These are phyloP conservation scores for Patiria miniata DNA, from an alignment of 35 echinoderm and acorn worm genomes.

Conservation along the genomic window DNA sequence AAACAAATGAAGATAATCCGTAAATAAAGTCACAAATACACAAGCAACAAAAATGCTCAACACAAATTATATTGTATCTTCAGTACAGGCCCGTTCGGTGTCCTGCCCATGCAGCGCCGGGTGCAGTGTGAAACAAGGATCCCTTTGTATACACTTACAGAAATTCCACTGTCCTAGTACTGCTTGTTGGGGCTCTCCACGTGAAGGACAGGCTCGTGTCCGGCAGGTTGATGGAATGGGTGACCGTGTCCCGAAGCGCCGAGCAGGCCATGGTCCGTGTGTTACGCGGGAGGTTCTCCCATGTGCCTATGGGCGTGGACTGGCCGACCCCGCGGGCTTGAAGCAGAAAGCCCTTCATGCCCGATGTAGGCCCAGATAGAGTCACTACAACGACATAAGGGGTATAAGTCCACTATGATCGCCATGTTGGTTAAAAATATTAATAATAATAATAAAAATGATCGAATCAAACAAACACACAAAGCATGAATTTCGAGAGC, in stretches of 20 bases:
- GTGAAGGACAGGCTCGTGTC: not conserved
- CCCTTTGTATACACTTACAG: not conserved
- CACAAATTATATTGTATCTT: too few species aligned
- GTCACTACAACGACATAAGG: too few species aligned
- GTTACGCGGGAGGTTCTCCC: not conserved
- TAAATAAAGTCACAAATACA: not conserved
- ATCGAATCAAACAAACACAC: too few species aligned
- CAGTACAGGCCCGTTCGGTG: too few species aligned
- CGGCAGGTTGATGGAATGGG: not conserved
- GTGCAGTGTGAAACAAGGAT: too few species aligned
- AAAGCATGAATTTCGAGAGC: too few species aligned
- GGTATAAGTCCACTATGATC: too few species aligned
- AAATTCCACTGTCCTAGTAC: not conserved
- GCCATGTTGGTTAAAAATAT: too few species aligned
- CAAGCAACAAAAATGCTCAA: not conserved
- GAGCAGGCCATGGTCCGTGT: not conserved
- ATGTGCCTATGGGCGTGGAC: not conserved
- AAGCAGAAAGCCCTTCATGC: not conserved
- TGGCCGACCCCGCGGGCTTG: constrained; percentile 9
- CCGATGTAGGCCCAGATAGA: too few species aligned
- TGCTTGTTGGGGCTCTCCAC: not conserved
- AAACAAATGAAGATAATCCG: not conserved
- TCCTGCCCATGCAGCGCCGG: too few species aligned
- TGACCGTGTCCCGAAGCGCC: not conserved
- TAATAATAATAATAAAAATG: too few species aligned